These are phyloP conservation scores for Setophaga petechia DNA, from an alignment of 2,113 vertebrate genomes.

Conservation along the genomic window DNA sequence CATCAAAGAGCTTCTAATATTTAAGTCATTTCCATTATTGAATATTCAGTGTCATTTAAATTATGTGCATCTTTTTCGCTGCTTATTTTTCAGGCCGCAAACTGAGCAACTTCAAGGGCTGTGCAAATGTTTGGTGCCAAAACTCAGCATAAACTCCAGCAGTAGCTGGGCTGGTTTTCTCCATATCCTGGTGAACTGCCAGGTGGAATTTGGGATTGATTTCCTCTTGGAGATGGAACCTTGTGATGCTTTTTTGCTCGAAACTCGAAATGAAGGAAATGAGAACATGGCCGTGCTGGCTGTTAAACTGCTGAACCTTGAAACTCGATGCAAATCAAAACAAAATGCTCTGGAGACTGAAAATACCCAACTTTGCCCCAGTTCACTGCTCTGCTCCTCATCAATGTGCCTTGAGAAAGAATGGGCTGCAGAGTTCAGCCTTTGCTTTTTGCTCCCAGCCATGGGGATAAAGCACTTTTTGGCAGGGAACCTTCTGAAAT, in stretches of 20 bases:
- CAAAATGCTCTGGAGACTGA: not conserved
- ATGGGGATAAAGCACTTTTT: not conserved
- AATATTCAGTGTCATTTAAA: conserved; percentile 51
- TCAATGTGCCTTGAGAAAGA: not conserved
- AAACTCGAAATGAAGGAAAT: not conserved
- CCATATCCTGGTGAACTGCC: not conserved
- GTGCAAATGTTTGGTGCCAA: not conserved
- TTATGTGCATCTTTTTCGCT: not conserved
- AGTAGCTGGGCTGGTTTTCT: not conserved
- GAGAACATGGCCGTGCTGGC: not conserved
- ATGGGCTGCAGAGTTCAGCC: not conserved
- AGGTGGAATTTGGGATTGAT: conserved; percentile 27
- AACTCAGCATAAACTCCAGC: not conserved
- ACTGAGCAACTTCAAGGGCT: not conserved
- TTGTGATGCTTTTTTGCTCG: not conserved
- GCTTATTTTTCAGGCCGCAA: not conserved
- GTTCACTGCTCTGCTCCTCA: not conserved
- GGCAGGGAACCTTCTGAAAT: not conserved
- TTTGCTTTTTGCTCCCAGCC: not conserved
- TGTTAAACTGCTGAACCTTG: conserved; percentile 13
- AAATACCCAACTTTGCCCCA: not conserved
- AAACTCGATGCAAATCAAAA: conserved; percentile 7
- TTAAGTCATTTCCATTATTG: conserved; percentile 37
- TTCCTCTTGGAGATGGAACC: not conserved
- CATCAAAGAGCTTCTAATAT: conserved; percentile 34